phyloP scores from a whole-genome alignment of 2,113 vertebrate species.

The Xyrauchen texanus region DNA sequence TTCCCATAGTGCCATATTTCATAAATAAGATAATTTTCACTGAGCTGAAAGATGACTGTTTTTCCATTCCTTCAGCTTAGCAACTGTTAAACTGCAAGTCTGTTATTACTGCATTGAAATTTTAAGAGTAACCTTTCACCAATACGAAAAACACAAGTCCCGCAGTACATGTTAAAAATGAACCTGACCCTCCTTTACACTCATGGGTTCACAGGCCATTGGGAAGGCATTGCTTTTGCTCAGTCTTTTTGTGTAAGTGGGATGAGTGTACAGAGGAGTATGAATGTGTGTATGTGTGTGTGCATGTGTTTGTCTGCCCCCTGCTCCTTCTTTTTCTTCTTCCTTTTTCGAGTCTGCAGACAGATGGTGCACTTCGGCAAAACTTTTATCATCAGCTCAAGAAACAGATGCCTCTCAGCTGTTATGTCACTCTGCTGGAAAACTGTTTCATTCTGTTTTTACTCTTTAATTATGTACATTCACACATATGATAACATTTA shows the following conservation, averaged over 20 bases:
- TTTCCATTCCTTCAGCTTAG: not conserved
- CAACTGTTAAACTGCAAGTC: too few relatives aligned
- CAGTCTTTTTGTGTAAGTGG: not conserved
- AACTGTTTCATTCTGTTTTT: not conserved
- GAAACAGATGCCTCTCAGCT: constrained; percentile 40
- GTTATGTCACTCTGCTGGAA: not conserved
- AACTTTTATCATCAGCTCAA: constrained; percentile 34
- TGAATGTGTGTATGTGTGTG: not conserved
- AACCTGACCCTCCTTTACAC: not conserved
- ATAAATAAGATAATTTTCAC: not conserved
- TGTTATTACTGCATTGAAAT: not conserved
- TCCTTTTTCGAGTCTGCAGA: not conserved
- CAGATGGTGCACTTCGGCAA: constrained; percentile 16
- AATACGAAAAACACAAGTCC: not conserved
- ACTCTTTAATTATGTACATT: not conserved
- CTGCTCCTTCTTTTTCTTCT: not conserved
- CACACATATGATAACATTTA: not conserved
- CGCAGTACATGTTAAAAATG: not conserved
- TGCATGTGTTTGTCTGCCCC: not conserved
- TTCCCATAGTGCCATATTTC: not conserved
- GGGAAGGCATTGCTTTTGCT: not conserved
- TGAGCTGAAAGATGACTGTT: too few relatives aligned
- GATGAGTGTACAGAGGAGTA: not conserved
- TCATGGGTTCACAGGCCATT: not conserved
- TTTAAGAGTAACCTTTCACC: not conserved